Base-by-base conservation (phyloP, 2,797 vertebrate genomes). In the Delichon dasypus region DNA sequence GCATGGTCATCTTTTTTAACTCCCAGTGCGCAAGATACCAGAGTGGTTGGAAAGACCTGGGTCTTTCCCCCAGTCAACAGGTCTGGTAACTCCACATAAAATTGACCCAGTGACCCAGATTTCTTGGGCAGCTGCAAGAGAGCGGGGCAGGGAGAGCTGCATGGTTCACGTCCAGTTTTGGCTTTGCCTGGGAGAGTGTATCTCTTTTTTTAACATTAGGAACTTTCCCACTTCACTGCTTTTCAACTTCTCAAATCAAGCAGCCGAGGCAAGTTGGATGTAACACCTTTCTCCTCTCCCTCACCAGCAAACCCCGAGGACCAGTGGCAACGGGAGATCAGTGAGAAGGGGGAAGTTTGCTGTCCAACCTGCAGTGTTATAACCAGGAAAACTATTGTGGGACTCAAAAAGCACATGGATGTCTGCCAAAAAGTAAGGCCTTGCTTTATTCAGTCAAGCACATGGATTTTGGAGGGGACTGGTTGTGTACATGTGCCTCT, bases 341-440 rank as follows among this genome's bases (percentile, higher is more conserved):
- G 98, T 0, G 99, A 99, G 96, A 98, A 98, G 72, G 99, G 99
- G 4, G 99, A 99, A 94, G 98, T 99, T 4, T 95, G 98, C 73
- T 99, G 99, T 94, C 99, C 99, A 71, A 99, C 98, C 89, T 99
- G 99, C 95, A 98, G 97, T 4, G 98, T 98, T 51, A 98, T 99
- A 96, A 99, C 98, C 86, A 98, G 99, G 72, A 99, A 99, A 97
- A 99, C 99, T 8, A 94, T 99, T 19, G 98, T 98, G 15, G 99
- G 99, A 61, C 98, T 99, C 77, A 99, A 99, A 98, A 99, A 99
- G 96, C 99, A 99, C 98, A 99, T 99, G 99, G 99, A 99, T 72
- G 99, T 99, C 96, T 99, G 99, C 97, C 99, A 99, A 95, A 99
- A 99, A 98, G 99, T 99, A 97, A 97, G 98, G 87, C 51, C 22